Base-by-base conservation (phyloP, 1,140 invertebrate species). In the Drosophila tani region DNA sequence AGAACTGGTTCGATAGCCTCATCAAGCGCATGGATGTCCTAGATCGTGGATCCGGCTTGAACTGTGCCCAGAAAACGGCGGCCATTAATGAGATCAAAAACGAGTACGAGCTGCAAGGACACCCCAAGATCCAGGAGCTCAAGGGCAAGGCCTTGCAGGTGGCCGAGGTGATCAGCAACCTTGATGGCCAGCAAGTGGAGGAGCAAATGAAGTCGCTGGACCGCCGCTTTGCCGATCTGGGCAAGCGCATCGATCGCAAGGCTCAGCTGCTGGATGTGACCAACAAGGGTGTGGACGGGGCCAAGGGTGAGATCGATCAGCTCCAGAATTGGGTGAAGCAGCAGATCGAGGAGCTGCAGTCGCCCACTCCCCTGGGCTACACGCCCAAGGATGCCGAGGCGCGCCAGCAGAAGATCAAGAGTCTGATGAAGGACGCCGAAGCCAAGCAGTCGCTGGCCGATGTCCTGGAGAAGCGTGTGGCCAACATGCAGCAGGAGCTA, bases 131-230 rank as follows among this genome's bases (percentile, higher is more conserved):
- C 29, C 95, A 95, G 24, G 94, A 95, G 68, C 94, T 97, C 0
- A 96, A 96, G 79, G 93, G 93, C 47, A 93, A 96, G 29, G 96
- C 95, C 1, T 92, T 94, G 11, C 94, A 96, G 92, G 96, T 97
- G 29, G 96, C 95, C 55, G 95, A 96, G 63, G 95, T 97, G 40
- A 96, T 97, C 2, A 97, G 96, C 91, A 97, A 97, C 92, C 93
- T 97, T 45, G 98, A 98, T 92, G 96, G 96, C 0, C 97, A 98
- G 79, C 97, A 98, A 93, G 96, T 98, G 19, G 97, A 98, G 91
- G 98, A 98, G 91, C 96, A 97, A 94, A 94, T 97, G 71, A 97
- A 97, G 93, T 96, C 96, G 0, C 94, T 97, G 2, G 97, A 98
- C 87, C 94, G 97, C 76, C 94, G 96, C 66, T 96, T 97, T 74